Percentiles rank a stretch among this genome's conserved stretches.
These are phyloP conservation scores for Polydesmus complanatus DNA, from an alignment of 2,888 invertebrate genomes.

Conservation along the genomic window DNA sequence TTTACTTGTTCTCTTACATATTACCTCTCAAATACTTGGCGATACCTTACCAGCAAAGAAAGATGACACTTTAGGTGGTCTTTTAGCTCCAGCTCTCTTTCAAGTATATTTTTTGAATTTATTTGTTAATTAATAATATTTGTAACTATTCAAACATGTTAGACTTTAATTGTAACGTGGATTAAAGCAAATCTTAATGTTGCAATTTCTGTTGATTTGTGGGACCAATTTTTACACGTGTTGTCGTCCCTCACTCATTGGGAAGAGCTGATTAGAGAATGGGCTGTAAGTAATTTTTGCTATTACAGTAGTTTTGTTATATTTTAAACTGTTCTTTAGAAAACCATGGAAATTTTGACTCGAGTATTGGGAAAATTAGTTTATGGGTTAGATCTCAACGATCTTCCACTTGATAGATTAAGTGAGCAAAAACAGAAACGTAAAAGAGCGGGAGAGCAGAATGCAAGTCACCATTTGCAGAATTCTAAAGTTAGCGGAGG, in stretches of 20 bases:
- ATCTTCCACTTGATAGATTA: conserved; percentile 62
- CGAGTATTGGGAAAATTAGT: conserved; percentile 88
- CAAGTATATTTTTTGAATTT: too few relatives aligned
- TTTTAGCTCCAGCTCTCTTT: conserved; percentile 35
- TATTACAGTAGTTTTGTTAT: not conserved
- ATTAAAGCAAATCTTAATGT: conserved; percentile 94
- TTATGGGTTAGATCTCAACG: conserved; percentile 80
- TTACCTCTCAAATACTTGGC: conserved; percentile 73
- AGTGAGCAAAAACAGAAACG: conserved; percentile 64
- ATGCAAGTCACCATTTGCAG: not conserved
- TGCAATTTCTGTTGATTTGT: conserved; percentile 68
- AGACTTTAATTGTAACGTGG: conserved; percentile 95
- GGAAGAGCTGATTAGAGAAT: conserved; percentile 88
- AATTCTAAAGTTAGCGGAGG: not conserved
- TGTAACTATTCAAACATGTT: too few relatives aligned
- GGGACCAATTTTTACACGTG: conserved; percentile 84
- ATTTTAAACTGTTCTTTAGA: conserved; percentile 32
- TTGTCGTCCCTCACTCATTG: conserved; percentile 78
- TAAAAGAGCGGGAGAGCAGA: conserved; percentile 25
- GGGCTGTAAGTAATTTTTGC: conserved; percentile 57
- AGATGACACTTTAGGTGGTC: conserved; percentile 41
- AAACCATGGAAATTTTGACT: conserved; percentile 93
- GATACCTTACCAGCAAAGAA: conserved; percentile 60
- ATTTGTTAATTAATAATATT: too few relatives aligned
- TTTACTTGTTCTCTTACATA: conserved; percentile 69